Evolutionary conservation across 2,797 vertebrate genomes (phyloP), one percentile per base, ranked within the genome.

Genomic region (Argya squamiceps): DNA sequence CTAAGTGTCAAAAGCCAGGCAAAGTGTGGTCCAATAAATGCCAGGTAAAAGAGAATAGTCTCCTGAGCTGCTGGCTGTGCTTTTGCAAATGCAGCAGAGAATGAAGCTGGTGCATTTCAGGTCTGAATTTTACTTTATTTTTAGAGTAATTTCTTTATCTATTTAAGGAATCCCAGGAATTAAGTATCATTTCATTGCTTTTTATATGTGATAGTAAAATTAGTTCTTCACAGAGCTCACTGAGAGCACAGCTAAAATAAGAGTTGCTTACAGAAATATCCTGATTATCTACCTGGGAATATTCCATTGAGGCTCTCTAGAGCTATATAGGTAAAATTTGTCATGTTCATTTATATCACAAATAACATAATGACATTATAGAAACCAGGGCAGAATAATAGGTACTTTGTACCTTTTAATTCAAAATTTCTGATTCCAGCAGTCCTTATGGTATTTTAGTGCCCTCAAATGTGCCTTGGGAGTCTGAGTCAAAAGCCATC

Each of bases 161-260:
- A 84, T 96, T 96, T 95, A 89, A 94, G 63, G 92, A 91, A 87
- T 93, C 87, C 34, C 59, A 84, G 70, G 87, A 96, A 93, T 92
- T 87, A 96, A 49, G 64, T 71, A 49, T 86, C 14, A 67, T 91
- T 90, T 93, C 30, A 77, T 84, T 84, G 65, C 69, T 73, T 88
- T 55, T 78, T 93, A 93, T 84, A n/a, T 63, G 63, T 0, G 0
- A 52, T 86, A 83, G 85, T 78, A 84, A 96, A 86, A 84, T 89
- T 55, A 86, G 55, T 62, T 93, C 62, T 88, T 53, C 22, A 12
- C n/a, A 50, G 53, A 68, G 58, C 70, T 95, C n/a, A 30, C 30
- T 36, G 85, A 71, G 41, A 86, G 47, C n/a, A 34, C n/a, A 67
- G 76, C 67, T 94, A 87, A 94, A 88, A 47, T 68, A 55, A 88